A percentile compares a stretch with the other conserved stretches of the same genome.
These are phyloP conservation scores for Trissolcus brochymenae DNA, from an alignment of 2,888 invertebrate species.

Conservation along the genomic window DNA sequence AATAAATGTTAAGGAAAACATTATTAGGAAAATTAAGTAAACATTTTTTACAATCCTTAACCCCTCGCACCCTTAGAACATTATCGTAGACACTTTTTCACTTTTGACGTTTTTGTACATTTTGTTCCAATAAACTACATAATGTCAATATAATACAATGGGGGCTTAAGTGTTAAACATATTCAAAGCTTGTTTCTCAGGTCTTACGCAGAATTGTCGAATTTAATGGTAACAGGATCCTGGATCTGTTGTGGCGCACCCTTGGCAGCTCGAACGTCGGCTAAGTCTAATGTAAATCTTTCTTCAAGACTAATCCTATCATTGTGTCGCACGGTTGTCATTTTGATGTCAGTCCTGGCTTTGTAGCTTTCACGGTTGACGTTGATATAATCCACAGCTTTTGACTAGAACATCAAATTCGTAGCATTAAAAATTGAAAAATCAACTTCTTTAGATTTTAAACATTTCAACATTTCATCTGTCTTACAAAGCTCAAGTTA, in stretches of 20 bases:
- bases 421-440: too few relatives aligned
- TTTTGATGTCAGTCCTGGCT: background rate
- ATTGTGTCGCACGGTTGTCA: background rate
- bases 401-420: slow-evolving; percentile 5
- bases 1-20: background rate
- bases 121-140: too few relatives aligned
- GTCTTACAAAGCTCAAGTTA: slow-evolving; percentile 4
- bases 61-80: too few relatives aligned
- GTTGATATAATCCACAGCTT: slow-evolving; percentile 4
- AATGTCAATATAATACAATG: too few relatives aligned
- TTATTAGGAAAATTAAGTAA: background rate
- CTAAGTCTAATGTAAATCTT: slow-evolving; percentile 2
- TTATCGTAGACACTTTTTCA: too few relatives aligned
- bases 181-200: too few relatives aligned
- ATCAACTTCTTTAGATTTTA: too few relatives aligned
- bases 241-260: background rate
- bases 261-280: slow-evolving; percentile 2
- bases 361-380: background rate
- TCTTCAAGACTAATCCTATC: background rate
- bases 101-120: too few relatives aligned
- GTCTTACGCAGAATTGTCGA: too few relatives aligned
- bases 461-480: background rate
- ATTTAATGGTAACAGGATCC: too few relatives aligned
- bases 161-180: too few relatives aligned
- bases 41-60: too few relatives aligned